Base-by-base conservation (phyloP, 92 coral and sea anemone genomes). In the Actinernus sp. region DNA sequence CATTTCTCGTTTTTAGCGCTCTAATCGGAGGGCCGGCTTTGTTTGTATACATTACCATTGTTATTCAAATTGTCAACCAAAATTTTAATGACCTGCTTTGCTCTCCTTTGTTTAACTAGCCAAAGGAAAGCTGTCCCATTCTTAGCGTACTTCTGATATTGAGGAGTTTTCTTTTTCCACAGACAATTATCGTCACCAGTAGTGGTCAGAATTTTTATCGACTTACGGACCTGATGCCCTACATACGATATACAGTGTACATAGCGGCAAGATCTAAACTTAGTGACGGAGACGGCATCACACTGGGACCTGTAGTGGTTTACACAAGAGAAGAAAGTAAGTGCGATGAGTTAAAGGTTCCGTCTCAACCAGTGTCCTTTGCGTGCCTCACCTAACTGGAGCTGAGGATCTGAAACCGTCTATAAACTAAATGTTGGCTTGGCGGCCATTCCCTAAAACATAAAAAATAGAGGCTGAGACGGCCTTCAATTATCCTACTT, bases 281-380 rank as follows among this genome's bases (percentile, higher is more conserved):
- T 0, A 30, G 62, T 26, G 19, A 20, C 2, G 21, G 24, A 18
- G 31, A 38, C 34, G 78, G 65, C 56, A 55, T 70, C 36, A 55
- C 78, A 37, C 65, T 30, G 48, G 78, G 67, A 6, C 78, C 78
- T 12, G 48, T 70, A 13, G 31, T 37, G 45, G 50, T 70, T 12
- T 52, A 38, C 43, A 70, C 78, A 29, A 55, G 64, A 19, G 78
- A 70, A 23, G 78, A 70, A 57, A 41, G 78, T 70, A 70, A 70
- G 78, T 55, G 8, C 14, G 8, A 36, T n/a, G n/a, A n/a, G n/a
- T 36, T 36, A 14, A 36, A 7, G 41, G 7, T 7, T 36, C 7
- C 41, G 14, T 7, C 7, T 36, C 41, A 7, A 14, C 7, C 7
- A 36, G 14, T 36, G 41, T 36, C 14, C 41, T 14, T 36, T 7